A percentile compares a stretch with the other conserved stretches of the same genome.
phyloP scores from a whole-genome alignment of 2,888 invertebrate species.

The Dascillus cervinus region DNA sequence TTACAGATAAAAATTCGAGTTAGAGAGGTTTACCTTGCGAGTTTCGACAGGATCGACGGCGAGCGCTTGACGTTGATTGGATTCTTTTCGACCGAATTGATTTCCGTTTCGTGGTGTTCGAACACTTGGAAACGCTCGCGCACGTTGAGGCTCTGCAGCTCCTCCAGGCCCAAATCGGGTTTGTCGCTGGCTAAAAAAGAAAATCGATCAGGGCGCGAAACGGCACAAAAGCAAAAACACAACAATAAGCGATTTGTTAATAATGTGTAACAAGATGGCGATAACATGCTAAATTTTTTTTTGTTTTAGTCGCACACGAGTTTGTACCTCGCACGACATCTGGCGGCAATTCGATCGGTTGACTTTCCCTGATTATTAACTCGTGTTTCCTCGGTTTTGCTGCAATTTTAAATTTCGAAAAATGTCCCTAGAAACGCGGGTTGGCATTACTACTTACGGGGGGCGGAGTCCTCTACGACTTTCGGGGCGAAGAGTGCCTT shows the following conservation, averaged over 20 bases:
- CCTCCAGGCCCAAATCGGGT: conserved; percentile 76
- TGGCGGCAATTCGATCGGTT: conserved; percentile 81
- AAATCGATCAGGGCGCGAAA: neutral
- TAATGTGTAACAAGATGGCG: neutral
- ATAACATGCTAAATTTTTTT: too few relatives aligned
- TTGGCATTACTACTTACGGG: conserved; percentile 60
- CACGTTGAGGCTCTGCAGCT: conserved; percentile 72
- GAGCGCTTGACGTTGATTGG: conserved; percentile 56
- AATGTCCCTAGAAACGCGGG: too few relatives aligned
- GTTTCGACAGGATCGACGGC: conserved; percentile 68
- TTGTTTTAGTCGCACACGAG: conserved; percentile 7
- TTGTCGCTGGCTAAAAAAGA: conserved; percentile 67
- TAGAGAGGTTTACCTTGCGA: conserved; percentile 60
- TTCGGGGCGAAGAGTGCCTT: conserved; percentile 88
- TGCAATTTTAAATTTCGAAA: conserved; percentile 34
- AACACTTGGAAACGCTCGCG: conserved; percentile 81
- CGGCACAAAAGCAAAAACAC: neutral
- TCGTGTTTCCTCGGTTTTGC: conserved; percentile 70
- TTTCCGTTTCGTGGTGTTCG: conserved; percentile 50
- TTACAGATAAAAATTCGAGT: conserved; percentile 1
- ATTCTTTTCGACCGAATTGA: conserved; percentile 39
- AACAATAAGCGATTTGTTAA: neutral
- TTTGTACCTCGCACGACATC: conserved; percentile 81
- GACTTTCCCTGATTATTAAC: conserved; percentile 86
- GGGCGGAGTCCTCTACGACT: conserved; percentile 66